phyloP scores from a whole-genome alignment of 2,797 vertebrate genomes.

The Thripadectes ignobilis region DNA sequence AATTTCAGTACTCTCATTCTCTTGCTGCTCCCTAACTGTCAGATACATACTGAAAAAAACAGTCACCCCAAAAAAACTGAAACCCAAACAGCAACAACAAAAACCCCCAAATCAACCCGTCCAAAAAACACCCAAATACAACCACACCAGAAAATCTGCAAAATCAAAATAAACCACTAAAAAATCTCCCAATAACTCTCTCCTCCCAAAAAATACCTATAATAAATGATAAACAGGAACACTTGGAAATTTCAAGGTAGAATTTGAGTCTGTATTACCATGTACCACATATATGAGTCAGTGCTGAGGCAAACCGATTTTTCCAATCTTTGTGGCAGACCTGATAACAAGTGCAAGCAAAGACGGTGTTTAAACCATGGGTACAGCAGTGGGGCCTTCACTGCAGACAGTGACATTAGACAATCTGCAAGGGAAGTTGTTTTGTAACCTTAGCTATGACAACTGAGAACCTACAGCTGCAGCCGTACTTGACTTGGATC shows the following conservation, averaged over 20 bases:
- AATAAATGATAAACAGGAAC: background rate
- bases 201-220: background rate
- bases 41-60: background rate
- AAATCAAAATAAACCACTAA: background rate
- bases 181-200: background rate
- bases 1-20: background rate
- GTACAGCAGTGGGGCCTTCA: background rate
- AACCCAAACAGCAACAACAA: no score
- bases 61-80: background rate
- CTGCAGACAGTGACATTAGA: background rate
- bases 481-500: background rate
- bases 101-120: background rate
- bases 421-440: background rate
- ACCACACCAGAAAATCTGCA: background rate
- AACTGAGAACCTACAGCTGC: constrained; percentile 7
- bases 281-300: background rate
- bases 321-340: background rate
- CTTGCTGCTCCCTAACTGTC: background rate
- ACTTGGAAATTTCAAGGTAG: background rate
- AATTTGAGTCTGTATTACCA: background rate
- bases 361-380: background rate
- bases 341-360: background rate
- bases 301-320: background rate
- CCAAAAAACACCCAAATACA: background rate
- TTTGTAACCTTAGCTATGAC: constrained; percentile 32